phyloP scores from a whole-genome alignment of 2,888 invertebrate genomes.

The Cinara cedri region DNA sequence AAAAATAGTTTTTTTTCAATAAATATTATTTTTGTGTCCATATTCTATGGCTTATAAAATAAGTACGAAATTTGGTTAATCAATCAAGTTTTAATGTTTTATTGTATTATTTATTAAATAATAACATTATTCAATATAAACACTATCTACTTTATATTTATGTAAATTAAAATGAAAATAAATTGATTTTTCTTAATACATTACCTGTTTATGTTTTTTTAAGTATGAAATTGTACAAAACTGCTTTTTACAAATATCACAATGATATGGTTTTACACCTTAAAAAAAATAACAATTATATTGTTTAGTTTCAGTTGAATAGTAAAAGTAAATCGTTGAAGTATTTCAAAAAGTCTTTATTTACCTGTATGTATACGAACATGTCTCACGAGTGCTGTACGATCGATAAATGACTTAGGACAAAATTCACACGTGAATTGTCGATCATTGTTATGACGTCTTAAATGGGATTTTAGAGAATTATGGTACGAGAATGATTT shows the following conservation, averaged over 20 bases:
- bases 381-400: constrained; percentile 44
- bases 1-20: too few relatives aligned
- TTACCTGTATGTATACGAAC: constrained; percentile 46
- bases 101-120: not conserved
- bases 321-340: not conserved
- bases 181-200: not conserved
- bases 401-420: constrained; percentile 44
- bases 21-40: too few relatives aligned
- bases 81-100: too few relatives aligned
- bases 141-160: too few relatives aligned
- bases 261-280: constrained; percentile 47
- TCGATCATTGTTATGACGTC: constrained; percentile 42
- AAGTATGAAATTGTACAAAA: constrained; percentile 39
- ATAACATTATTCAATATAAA: too few relatives aligned
- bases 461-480: constrained; percentile 45
- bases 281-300: not conserved
- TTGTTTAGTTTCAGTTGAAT: not conserved
- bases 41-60: too few relatives aligned
- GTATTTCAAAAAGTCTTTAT: not conserved
- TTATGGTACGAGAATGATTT: constrained; percentile 36
- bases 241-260: constrained; percentile 39
- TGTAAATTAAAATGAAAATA: too few relatives aligned
- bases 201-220: constrained; percentile 47
- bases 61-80: too few relatives aligned
- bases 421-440: constrained; percentile 46